Base-by-base conservation (phyloP, 2,113 vertebrate genomes). In the Hippocampus barbouri region DNA sequence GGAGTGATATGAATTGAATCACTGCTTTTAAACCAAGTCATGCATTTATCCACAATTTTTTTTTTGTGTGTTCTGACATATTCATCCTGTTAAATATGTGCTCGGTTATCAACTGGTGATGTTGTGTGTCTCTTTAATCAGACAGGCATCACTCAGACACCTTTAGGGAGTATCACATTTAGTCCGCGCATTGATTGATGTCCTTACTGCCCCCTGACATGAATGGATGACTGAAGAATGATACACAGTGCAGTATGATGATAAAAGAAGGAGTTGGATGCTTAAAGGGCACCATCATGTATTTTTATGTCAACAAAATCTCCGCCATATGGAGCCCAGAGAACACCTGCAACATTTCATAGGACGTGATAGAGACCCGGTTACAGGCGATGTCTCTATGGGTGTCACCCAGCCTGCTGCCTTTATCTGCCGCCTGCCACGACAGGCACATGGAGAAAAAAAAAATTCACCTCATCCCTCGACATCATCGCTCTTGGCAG, bases 381-480 rank as follows among this genome's bases (percentile, higher is more conserved):
- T 40, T 66, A 34, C 15, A 69, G 56, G 30, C 25, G 49, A 51
- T 6, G 23, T 10, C n/a, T 47, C 43, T 1, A 11, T 23, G 27
- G 1, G 25, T 47, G 56, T 34, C 9, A 2, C 30, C 49, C 53
- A 60, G 27, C 25, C 25, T 27, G 0, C 1, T 38, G 1, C 18
- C 20, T 69, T 12, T 2, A 49, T 76, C 9, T 68, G 72, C 43
- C 56, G 70, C 38, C 66, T 78, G 49, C 68, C 60, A 59, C 61
- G 72, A 69, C 75, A 63, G 27, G 62, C 15, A 80, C 65, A 83
- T 79, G 73, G 66, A 80, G 72, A 60, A 72, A 79, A 68, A 83
- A 38, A 38, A 70, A 77, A 70, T 80, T 66, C 14, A 0, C 47
- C 59, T 72, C 59, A 69, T 79, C 72, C 73, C 45, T 66, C 64